These are phyloP conservation scores for Crocodylus rhombifer DNA, from an alignment of 2,797 vertebrate species.

Conservation along the genomic window DNA sequence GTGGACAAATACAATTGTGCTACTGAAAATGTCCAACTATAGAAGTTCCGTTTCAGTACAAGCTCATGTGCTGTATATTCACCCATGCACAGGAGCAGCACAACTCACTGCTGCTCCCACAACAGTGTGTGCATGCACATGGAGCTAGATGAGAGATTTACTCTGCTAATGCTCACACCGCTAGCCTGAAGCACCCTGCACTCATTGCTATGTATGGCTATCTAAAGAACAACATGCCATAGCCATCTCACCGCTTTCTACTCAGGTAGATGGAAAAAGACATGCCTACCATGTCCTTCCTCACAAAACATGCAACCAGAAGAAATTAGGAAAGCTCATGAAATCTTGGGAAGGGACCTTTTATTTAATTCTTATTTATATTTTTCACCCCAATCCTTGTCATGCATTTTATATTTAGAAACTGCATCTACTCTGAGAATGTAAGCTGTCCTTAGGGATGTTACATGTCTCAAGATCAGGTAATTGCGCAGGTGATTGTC, in stretches of 20 bases:
- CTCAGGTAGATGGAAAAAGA: neutral
- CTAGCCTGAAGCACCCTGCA: neutral
- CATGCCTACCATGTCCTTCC: neutral
- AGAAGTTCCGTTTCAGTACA: neutral
- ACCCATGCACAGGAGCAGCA: neutral
- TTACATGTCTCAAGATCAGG: neutral
- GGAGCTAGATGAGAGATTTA: neutral
- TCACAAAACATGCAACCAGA: neutral
- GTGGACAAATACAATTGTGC: neutral
- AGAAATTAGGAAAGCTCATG: neutral
- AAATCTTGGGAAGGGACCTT: neutral
- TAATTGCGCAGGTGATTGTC: neutral
- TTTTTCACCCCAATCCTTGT: neutral
- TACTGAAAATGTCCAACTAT: accelerated
- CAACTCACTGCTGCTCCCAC: neutral
- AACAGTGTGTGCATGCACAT: neutral
- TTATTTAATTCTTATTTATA: neutral
- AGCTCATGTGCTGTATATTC: neutral
- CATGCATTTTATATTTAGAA: neutral
- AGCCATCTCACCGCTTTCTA: too few species aligned
- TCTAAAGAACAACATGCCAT: too few species aligned
- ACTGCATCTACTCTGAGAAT: neutral
- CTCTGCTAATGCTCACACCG: neutral
- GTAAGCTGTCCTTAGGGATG: neutral
- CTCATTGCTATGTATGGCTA: neutral